Evolutionary conservation across 2,113 vertebrate species (phyloP).

Genomic region (Carlito syrichta): DNA sequence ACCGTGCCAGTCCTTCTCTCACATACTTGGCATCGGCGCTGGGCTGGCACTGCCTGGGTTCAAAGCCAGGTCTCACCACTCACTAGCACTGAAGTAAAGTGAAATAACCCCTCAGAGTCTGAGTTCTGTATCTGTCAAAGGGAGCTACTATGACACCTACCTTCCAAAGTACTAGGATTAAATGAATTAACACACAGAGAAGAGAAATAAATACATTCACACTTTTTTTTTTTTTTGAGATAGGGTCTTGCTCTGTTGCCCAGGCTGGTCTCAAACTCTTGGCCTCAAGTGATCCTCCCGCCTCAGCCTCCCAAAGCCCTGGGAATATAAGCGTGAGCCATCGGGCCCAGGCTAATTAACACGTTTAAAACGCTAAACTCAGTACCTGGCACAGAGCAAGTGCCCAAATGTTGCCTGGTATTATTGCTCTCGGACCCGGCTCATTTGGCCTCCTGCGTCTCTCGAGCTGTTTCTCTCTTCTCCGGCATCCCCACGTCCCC

Average conservation of each 20-base stretch:
- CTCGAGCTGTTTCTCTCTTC: neutral
- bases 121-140: neutral
- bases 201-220: neutral
- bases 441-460: neutral
- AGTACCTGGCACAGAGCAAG: neutral
- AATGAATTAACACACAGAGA: neutral
- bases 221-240: too few species aligned
- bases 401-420: neutral
- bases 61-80: neutral
- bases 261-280: too few species aligned
- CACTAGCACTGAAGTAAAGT: neutral
- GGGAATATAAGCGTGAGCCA: too few species aligned
- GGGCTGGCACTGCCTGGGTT: neutral
- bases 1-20: neutral
- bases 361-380: neutral
- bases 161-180: neutral
- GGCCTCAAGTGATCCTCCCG: too few species aligned
- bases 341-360: too few species aligned
- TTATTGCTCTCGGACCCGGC: neutral
- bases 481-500: neutral
- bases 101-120: neutral
- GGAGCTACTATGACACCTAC: neutral
- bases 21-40: neutral
- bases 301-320: too few species aligned
- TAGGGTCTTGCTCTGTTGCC: too few species aligned